phyloP scores from a whole-genome alignment of 64 coral and sea anemone genomes.

The Actinia tenebrosa region DNA sequence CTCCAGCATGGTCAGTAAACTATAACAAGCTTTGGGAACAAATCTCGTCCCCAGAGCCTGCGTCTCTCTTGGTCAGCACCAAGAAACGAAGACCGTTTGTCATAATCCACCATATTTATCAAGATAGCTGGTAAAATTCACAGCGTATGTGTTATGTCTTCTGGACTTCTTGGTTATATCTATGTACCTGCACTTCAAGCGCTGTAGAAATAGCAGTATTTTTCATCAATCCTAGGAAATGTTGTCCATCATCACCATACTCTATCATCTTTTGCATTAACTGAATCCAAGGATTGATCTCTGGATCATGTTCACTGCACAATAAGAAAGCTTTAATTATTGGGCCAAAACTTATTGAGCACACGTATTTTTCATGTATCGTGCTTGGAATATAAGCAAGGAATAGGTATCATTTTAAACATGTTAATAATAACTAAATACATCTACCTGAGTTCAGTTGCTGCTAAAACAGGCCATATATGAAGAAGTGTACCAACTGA shows the following conservation, averaged over 20 bases:
- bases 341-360: too few relatives aligned
- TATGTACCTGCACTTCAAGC: slow-evolving; percentile 33
- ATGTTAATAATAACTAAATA: not conserved
- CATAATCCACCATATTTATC: too few relatives aligned
- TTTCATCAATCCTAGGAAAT: slow-evolving; percentile 58
- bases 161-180: too few relatives aligned
- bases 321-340: not conserved
- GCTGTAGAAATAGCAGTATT: slow-evolving; percentile 5
- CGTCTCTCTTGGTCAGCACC: too few relatives aligned
- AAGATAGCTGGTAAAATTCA: too few relatives aligned
- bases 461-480: slow-evolving; percentile 86
- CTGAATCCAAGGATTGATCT: slow-evolving; percentile 76
- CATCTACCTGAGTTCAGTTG: slow-evolving; percentile 79
- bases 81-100: too few relatives aligned
- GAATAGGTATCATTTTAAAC: too few relatives aligned
- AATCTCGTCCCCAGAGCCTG: too few relatives aligned
- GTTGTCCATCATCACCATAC: slow-evolving; percentile 48
- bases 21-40: too few relatives aligned
- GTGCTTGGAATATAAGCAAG: not conserved
- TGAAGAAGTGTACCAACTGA: slow-evolving; percentile 56
- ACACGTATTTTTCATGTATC: too few relatives aligned
- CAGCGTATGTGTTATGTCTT: too few relatives aligned
- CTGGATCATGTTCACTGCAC: slow-evolving; percentile 46
- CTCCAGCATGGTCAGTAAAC: too few relatives aligned
- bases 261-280: slow-evolving; percentile 51